Base-by-base conservation (phyloP, 2,888 invertebrate species). In the Orchesellides sinensis region DNA sequence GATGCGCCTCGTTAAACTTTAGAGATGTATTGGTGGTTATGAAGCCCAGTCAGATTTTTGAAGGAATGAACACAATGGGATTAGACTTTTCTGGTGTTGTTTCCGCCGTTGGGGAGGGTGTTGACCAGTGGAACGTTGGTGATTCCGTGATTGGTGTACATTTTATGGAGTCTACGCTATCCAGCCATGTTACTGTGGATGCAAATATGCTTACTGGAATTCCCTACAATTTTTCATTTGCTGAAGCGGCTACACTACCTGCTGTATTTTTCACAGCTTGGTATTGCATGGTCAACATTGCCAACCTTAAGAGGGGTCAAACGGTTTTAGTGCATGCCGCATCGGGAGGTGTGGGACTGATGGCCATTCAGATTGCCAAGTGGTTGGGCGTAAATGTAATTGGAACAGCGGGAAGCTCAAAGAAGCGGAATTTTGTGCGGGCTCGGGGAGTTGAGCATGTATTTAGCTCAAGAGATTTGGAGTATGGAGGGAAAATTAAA, bases 311-410 rank as follows among this genome's bases (percentile, higher is more conserved):
- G 23, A 4, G 14, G 2, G 74, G 61, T 0, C 59, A 81, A 21
- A 69, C 6, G 0, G 19, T 81, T 8, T 47, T 80, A 5, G 54
- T 80, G 14, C 80, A 80, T 27, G 73, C 73, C 1, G 80, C 68
- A 8, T 73, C 80, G n/a, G 81, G 81, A 25, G 81, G 81, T 12
- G 81, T 81, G 4, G 81, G 81, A 0, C 54, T 81, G 0, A 35
- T 68, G 0, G 61, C 81, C 2, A 63, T 81, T 3, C 81, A 81
- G 45, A 32, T 81, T 8, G 65, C 66, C 0, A 72, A 80, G 8
- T 1, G 23, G 1, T 27, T 80, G 2, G 80, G 80, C 0, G 65
- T 56, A 0, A 56, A 68, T 12, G 23, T 80, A 6, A 47, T 73
- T 32, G 72, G 56, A 12, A 80, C 80, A 0, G 80, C 80, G 2